phyloP scores from a whole-genome alignment of 2,888 invertebrate species.

The Allygus modestus region DNA sequence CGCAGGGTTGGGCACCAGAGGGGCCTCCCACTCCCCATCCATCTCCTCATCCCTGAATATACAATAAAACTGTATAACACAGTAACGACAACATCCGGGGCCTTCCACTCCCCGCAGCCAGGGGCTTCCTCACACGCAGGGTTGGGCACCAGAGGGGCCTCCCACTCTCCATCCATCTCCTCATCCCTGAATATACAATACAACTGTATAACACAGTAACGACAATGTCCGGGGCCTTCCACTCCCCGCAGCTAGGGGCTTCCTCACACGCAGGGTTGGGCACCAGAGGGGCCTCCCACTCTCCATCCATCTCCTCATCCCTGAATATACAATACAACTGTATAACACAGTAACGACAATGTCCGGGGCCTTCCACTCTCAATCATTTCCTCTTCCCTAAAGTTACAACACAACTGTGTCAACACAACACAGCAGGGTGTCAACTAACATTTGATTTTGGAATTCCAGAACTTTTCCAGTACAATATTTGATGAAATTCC shows the following conservation, averaged over 20 bases:
- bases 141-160: constrained; percentile 95
- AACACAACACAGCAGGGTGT: too few species aligned
- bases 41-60: constrained; percentile 91
- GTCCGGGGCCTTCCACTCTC: too few species aligned
- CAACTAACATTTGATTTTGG: too few species aligned
- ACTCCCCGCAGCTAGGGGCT: too few species aligned
- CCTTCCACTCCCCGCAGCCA: constrained; percentile 99
- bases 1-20: constrained; percentile 92
- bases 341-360: too few species aligned
- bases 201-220: too few species aligned
- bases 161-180: constrained; percentile 99
- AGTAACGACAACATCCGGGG: constrained; percentile 83
- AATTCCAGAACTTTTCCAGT: too few species aligned
- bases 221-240: constrained; percentile 86
- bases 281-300: constrained; percentile 97
- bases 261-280: constrained; percentile 91
- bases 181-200: constrained; percentile 82
- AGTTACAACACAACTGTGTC: too few species aligned
- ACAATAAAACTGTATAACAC: too few species aligned
- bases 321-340: constrained; percentile 70
- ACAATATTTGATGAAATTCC: too few species aligned
- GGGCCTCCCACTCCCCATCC: constrained; percentile 99
- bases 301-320: constrained; percentile 99
- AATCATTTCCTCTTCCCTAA: too few species aligned
- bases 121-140: constrained; percentile 87